Percentiles rank a stretch among this genome's conserved stretches.
Conservation (phyloP, 2,888 invertebrate genomes). For the Notodonta ziczac region DNA sequence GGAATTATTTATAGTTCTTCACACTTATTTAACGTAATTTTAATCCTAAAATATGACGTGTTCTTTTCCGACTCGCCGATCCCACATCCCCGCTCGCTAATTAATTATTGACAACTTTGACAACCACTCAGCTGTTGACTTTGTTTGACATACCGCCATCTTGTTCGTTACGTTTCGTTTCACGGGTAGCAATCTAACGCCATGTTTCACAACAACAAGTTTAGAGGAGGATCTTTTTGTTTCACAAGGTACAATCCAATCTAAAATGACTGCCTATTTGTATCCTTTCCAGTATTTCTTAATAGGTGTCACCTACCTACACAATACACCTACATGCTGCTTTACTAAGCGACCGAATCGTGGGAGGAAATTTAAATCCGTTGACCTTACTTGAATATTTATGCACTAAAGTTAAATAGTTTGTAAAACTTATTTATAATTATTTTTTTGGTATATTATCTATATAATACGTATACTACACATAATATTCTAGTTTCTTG, state of each 20-base stretch:
- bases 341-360: constrained; percentile 21
- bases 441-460: neutral
- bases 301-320: constrained; percentile 32
- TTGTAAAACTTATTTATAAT: constrained; percentile 8
- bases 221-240: neutral
- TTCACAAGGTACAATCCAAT: neutral
- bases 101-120: constrained; percentile 37
- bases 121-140: constrained; percentile 46
- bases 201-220: neutral
- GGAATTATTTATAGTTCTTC: constrained; percentile 18
- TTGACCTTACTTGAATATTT: constrained; percentile 38
- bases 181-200: constrained; percentile 18
- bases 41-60: constrained; percentile 67
- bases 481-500: too few species aligned
- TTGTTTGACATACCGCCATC: constrained; percentile 37
- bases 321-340: constrained; percentile 39
- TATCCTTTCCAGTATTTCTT: constrained; percentile 10
- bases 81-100: neutral
- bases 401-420: constrained; percentile 19
- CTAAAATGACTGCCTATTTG: neutral
- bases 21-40: constrained; percentile 31
- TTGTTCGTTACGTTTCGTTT: constrained; percentile 52
- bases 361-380: constrained; percentile 40
- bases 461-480: too few species aligned
- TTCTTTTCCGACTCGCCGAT: constrained; percentile 59